Conservation (phyloP, 1,140 invertebrate species). For the Neuroterus valhalla region DNA sequence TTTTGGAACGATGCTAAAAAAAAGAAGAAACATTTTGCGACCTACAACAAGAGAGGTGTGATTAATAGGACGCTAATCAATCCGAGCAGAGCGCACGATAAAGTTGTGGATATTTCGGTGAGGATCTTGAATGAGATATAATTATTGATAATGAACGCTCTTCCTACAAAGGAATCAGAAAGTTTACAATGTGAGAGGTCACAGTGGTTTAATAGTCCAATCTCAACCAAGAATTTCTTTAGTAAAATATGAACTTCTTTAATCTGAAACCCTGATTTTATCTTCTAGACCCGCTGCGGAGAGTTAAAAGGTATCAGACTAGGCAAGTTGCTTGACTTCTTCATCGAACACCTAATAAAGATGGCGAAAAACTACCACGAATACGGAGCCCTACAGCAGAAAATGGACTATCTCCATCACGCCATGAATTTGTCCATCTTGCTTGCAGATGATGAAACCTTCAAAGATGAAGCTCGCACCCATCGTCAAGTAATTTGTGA, state of each 20-base stretch:
- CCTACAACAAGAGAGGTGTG: conserved; percentile 36
- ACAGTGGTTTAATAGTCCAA: no score
- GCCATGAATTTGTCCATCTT: conserved; percentile 80
- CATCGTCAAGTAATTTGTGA: conserved; percentile 40
- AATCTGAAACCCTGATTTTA: conserved; percentile 14
- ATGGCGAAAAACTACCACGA: conserved; percentile 79
- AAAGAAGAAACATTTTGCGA: conserved; percentile 61
- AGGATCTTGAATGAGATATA: conserved; percentile 31
- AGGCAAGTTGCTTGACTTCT: conserved; percentile 79
- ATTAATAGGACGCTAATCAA: conserved; percentile 59
- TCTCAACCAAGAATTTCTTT: no score
- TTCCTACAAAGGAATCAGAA: no score
- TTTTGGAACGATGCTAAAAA: conserved; percentile 73
- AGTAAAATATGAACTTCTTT: no score
- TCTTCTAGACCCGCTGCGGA: conserved; percentile 61
- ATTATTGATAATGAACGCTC: no score
- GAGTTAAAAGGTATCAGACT: conserved; percentile 67
- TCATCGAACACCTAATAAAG: conserved; percentile 81
- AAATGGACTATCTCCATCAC: conserved; percentile 81
- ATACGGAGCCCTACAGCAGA: conserved; percentile 77
- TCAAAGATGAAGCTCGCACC: conserved; percentile 69
- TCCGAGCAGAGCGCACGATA: conserved; percentile 54
- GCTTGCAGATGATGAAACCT: conserved; percentile 76
- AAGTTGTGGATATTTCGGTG: conserved; percentile 68
- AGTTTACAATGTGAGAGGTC: no score